phyloP scores from a whole-genome alignment of 2,797 vertebrate genomes.

The Artibeus lituratus region DNA sequence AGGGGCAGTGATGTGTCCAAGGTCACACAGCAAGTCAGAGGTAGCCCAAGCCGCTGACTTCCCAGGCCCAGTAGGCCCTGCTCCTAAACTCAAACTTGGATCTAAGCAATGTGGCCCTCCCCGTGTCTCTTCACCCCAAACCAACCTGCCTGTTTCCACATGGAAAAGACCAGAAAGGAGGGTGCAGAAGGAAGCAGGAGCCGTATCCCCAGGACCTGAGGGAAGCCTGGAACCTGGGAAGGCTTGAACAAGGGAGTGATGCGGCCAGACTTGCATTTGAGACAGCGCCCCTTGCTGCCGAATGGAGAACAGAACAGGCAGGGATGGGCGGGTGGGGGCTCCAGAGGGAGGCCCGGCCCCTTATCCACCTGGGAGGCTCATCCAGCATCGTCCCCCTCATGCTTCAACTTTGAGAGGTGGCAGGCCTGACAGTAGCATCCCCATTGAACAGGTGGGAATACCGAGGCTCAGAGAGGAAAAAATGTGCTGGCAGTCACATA shows the following conservation, averaged over 20 bases:
- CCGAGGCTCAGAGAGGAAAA: not conserved
- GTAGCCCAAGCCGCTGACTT: not conserved
- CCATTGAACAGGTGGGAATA: not conserved
- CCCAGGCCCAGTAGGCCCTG: not conserved
- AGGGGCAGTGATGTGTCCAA: not conserved
- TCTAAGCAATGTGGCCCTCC: not conserved
- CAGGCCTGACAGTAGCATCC: not conserved
- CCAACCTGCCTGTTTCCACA: not conserved
- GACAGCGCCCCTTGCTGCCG: not conserved
- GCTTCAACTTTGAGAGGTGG: not conserved
- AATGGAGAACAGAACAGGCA: not conserved
- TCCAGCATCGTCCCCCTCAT: not conserved
- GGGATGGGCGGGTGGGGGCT: not conserved
- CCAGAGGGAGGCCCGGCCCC: not conserved
- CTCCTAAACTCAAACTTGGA: not conserved
- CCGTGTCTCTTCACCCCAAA: not conserved
- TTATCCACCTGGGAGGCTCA: rapidly evolving
- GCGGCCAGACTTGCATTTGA: not conserved
- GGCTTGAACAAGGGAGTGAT: not conserved
- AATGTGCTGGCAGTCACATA: not conserved
- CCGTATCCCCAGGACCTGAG: not conserved
- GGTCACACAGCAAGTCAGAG: not conserved
- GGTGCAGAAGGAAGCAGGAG: not conserved
- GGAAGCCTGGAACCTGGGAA: not conserved
- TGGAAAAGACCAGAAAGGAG: not conserved